Evolutionary conservation across 2,888 invertebrate species (phyloP).

Genomic region (Callimorpha dominula): DNA sequence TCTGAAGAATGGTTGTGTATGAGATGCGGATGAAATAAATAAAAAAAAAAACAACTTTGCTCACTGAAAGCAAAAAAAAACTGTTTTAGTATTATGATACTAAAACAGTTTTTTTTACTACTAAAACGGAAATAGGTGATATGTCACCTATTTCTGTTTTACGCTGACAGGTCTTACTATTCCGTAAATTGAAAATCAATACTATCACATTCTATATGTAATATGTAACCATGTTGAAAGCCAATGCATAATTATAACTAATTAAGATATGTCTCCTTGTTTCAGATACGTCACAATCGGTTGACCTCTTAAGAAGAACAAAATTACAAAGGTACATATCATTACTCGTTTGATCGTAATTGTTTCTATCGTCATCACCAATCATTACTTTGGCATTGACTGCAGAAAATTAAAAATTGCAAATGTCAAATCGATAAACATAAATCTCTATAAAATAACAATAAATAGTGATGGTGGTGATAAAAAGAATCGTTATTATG

Average conservation of each 20-base stretch:
- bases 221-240: conserved; percentile 22
- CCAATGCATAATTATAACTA: conserved; percentile 29
- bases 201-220: not conserved
- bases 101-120: no score
- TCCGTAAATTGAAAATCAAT: no score
- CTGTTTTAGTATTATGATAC: not conserved
- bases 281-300: conserved; percentile 74
- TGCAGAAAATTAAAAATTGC: conserved; percentile 48
- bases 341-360: conserved; percentile 28
- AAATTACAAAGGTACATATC: conserved; percentile 76
- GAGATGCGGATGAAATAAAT: no score
- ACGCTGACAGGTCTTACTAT: no score
- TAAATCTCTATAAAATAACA: conserved; percentile 62
- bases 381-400: conserved; percentile 60
- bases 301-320: conserved; percentile 70
- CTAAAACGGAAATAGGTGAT: no score
- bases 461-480: conserved; percentile 59
- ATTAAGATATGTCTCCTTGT: conserved; percentile 58
- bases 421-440: conserved; percentile 60
- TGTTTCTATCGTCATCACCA: conserved; percentile 35
- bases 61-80: conserved; percentile 3
- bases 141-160: no score
- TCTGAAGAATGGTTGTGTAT: not conserved
- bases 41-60: not conserved
- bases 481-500: conserved; percentile 42